Conservation (phyloP, 1,140 invertebrate genomes). For the Aradophagus sp. region DNA sequence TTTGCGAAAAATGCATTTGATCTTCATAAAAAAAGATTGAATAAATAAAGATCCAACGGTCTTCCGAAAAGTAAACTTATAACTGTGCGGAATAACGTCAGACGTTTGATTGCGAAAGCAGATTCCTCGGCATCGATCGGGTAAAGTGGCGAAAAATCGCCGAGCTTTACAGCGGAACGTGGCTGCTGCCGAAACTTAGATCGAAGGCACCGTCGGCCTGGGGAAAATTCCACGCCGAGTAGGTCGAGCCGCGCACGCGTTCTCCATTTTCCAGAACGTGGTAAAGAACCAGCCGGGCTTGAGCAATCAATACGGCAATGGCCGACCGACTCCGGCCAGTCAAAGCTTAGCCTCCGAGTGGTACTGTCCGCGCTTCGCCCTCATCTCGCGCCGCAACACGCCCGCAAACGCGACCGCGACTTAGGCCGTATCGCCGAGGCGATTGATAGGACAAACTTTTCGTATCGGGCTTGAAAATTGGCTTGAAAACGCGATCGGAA, state of each 20-base stretch:
- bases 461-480: neutral
- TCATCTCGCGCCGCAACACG: constrained; percentile 3
- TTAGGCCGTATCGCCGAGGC: neutral
- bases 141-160: too few relatives aligned
- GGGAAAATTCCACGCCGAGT: constrained; percentile 46
- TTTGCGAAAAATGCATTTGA: too few relatives aligned
- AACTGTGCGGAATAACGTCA: too few relatives aligned
- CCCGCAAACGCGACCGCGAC: constrained; percentile 9
- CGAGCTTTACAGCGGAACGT: too few relatives aligned
- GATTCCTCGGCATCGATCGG: too few relatives aligned
- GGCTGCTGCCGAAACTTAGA: constrained; percentile 27
- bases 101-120: too few relatives aligned
- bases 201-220: constrained; percentile 47
- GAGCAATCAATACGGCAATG: constrained; percentile 73
- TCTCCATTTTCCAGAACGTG: constrained; percentile 44
- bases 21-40: too few relatives aligned
- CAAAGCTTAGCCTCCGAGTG: constrained; percentile 65
- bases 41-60: too few relatives aligned
- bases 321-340: constrained; percentile 68
- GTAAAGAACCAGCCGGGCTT: constrained; percentile 51
- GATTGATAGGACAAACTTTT: neutral
- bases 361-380: constrained; percentile 36
- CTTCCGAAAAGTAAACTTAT: too few relatives aligned
- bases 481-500: neutral
- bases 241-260: constrained; percentile 50